phyloP scores from a whole-genome alignment of 2,888 invertebrate species.

The Chloromyia formosa region DNA sequence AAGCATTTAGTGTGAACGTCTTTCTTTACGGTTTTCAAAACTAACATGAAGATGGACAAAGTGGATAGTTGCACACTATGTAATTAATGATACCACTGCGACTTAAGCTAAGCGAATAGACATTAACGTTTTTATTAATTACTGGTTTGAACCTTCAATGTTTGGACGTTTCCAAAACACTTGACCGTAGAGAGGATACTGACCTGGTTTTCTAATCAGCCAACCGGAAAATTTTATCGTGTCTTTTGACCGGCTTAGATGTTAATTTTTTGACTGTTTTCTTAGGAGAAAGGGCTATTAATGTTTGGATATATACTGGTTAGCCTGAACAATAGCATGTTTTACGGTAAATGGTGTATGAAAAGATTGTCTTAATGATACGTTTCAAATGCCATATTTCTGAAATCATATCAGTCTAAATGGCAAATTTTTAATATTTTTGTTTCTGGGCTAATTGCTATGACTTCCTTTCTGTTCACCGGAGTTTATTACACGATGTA shows the following conservation, averaged over 20 bases:
- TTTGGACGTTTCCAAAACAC: slow-evolving; percentile 14
- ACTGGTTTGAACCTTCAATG: slow-evolving; percentile 9
- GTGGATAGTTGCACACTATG: slow-evolving; percentile 34
- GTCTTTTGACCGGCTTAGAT: neutral
- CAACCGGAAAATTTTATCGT: slow-evolving; percentile 40
- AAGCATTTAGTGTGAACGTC: slow-evolving; percentile 19
- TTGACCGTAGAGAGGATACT: slow-evolving; percentile 9
- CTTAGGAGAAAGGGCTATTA: slow-evolving; percentile 4
- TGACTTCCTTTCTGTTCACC: too few relatives aligned
- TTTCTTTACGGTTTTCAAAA: slow-evolving; percentile 24
- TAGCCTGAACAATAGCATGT: slow-evolving; percentile 8
- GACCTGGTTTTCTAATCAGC: slow-evolving; percentile 31
- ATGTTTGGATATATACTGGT: neutral
- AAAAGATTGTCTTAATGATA: slow-evolving; percentile 3
- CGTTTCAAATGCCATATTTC: neutral
- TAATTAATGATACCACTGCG: slow-evolving; percentile 36
- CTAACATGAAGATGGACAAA: slow-evolving; percentile 42
- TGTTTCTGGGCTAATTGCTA: too few relatives aligned
- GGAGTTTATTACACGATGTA: too few relatives aligned
- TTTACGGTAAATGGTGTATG: slow-evolving; percentile 10
- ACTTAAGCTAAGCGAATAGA: slow-evolving; percentile 22
- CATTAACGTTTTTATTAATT: slow-evolving; percentile 38
- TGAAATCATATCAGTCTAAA: too few relatives aligned
- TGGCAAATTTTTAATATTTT: too few relatives aligned
- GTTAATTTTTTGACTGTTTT: neutral